Base-by-base conservation (phyloP, 2,888 invertebrate genomes). In the Erannis defoliaria region DNA sequence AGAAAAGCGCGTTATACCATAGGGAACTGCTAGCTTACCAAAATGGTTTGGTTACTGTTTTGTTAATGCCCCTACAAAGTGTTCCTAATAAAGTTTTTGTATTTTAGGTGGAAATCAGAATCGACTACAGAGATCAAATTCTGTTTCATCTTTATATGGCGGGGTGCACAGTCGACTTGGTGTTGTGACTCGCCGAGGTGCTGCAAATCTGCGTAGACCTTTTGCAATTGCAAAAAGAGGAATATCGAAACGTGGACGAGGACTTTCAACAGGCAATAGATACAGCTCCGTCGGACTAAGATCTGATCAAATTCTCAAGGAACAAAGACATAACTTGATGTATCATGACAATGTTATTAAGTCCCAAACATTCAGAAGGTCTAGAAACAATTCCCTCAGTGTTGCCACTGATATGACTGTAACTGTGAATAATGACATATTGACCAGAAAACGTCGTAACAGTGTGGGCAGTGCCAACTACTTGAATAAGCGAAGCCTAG, bases 301-400 rank as follows among this genome's bases (percentile, higher is more conserved):
- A 76, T 93, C 93, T 57, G 93, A 93, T 72, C 89, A 89, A 73
- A 93, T 93, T 46, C 70, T 93, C 4, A 83, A 85, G 66, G 85
- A 91, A 57, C 87, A 85, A 66, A 78, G 82, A 38, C 83, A 87
- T 65, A 83, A 88, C 64, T 68, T 83, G 66, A 66, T 81, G 9
- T 66, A 73, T 10, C 79, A 85, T 9, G 88, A 87, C 55, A 85
- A 86, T 66, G 71, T 88, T 1, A 93, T 93, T 53, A 85, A 75
- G 71, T 87, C 93, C 5, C 93, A 91, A 73, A 93, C 93, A 37
- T 93, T 93, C 56, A 93, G 89, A 45, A 78, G 93, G 6, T 93
- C 93, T 16, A 83, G 90, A 58, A 88, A 89, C 54, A 91, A 91
- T 70, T 90, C 92, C 2, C 83, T 88, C 29, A 86, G 78, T 72